phyloP scores from a whole-genome alignment of 2,888 invertebrate species.

The Apamea epomidion region DNA sequence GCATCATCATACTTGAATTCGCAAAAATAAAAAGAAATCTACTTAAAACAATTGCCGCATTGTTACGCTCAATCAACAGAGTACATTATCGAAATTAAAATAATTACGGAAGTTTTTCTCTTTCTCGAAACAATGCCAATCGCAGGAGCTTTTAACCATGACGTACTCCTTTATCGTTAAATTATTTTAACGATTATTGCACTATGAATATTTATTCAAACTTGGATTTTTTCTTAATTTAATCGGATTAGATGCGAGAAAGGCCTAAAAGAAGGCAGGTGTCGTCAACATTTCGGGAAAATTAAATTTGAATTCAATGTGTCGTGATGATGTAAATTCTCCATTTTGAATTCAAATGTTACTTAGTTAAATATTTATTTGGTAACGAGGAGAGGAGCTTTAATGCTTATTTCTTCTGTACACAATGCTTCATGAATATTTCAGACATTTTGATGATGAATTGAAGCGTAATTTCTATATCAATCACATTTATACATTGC shows the following conservation, averaged over 20 bases:
- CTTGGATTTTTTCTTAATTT: conserved; percentile 48
- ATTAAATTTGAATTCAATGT: conserved; percentile 62
- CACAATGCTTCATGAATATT: conserved; percentile 56
- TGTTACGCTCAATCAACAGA: conserved; percentile 57
- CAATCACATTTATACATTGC: neutral
- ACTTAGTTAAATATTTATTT: conserved; percentile 55
- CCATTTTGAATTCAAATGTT: conserved; percentile 50
- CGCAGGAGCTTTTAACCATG: conserved; percentile 53
- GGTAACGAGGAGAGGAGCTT: conserved; percentile 44
- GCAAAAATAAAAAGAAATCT: conserved; percentile 39
- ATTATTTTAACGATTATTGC: conserved; percentile 65
- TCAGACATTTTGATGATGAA: conserved; percentile 25
- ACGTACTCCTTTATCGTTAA: conserved; percentile 56
- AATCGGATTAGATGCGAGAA: conserved; percentile 56
- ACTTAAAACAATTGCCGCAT: conserved; percentile 60
- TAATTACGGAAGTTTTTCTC: conserved; percentile 60
- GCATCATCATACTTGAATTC: conserved; percentile 29
- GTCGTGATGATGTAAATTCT: conserved; percentile 59
- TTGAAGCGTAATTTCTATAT: conserved; percentile 3
- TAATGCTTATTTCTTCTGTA: conserved; percentile 39
- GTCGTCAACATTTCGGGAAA: conserved; percentile 58
- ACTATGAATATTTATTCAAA: conserved; percentile 62
- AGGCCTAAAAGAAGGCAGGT: conserved; percentile 49
- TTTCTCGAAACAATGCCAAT: conserved; percentile 60
- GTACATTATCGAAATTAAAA: conserved; percentile 60